Base-by-base conservation (phyloP, 2,797 vertebrate genomes). In the Syngnathus acus region DNA sequence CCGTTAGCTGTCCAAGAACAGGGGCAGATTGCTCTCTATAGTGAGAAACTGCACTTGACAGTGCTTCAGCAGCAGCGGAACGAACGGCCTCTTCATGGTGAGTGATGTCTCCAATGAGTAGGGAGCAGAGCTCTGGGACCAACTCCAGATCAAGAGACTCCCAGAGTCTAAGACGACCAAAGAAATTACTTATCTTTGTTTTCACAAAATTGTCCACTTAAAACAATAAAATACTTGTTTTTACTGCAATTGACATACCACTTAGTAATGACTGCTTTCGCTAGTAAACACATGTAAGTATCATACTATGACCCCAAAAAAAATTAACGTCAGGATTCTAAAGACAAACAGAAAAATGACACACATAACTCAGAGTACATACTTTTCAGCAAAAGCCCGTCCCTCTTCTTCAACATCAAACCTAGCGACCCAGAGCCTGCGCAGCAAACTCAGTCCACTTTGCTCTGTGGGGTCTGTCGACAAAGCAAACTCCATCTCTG, bases 321-420 rank as follows among this genome's bases (percentile, higher is more conserved):
- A 23, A 43, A 42, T 47, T 47, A 19, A 26, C 6, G 21, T 37
- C 19, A 9, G 16, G 5, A 58, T 10, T 21, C 62, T 14, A 8
- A 42, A 65, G 13, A 10, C 1, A 61, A 10, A 66, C 21, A 50
- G 50, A 53, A 23, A 53, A 23, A 53, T 9, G 1, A 53, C 11
- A 21, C 9, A 53, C 9, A 53, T 53, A 50, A 40, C 17, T 40
- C 16, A 62, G 37, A 0, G 5, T n/a, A 77, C 85, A 82, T 73
- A 98, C 97, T 90, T 95, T 81, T 94, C 92, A 53, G 96, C 93
- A 81, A 96, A 74, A 16, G 77, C 81, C 70, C 91, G 88, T 75
- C 93, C 94, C 80, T 97, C 96, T 69, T 93, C 93, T 73, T 99
- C 95, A 61, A 93, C 90, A 16, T 99, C 97, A 75, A 98, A 99